phyloP scores from a whole-genome alignment of 2,888 invertebrate genomes.

The Urechis unicinctus region DNA sequence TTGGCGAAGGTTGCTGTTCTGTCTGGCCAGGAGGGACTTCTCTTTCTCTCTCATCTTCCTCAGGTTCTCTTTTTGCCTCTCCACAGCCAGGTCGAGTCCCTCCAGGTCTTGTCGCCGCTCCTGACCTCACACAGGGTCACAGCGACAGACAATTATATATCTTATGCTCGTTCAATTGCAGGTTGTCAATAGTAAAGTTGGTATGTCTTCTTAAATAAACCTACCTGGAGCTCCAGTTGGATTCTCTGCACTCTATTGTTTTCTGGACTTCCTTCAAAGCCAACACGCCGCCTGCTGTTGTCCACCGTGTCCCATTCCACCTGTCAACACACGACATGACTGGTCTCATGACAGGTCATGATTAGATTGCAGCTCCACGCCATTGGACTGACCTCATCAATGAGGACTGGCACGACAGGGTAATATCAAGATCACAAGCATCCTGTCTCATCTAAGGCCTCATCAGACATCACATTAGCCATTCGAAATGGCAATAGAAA shows the following conservation, averaged over 20 bases:
- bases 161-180: no score
- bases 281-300: slow-evolving; percentile 7
- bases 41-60: slow-evolving; percentile 34
- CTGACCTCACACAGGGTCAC: slow-evolving; percentile 25
- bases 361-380: no score
- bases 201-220: slow-evolving; percentile 1
- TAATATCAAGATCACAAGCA: no score
- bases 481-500: no score
- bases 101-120: slow-evolving; percentile 41
- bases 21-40: slow-evolving; percentile 25
- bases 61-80: slow-evolving; percentile 38
- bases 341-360: no score
- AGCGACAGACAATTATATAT: neutral
- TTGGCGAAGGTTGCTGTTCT: slow-evolving; percentile 29
- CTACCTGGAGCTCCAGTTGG: slow-evolving; percentile 38
- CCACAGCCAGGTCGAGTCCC: slow-evolving; percentile 45
- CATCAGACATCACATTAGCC: no score
- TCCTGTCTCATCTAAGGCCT: no score
- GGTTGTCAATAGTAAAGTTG: neutral
- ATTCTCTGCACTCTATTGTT: slow-evolving; percentile 29
- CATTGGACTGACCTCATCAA: no score
- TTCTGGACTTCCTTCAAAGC: slow-evolving; percentile 27
- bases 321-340: neutral
- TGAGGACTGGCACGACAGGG: no score
- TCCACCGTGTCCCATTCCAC: neutral